Evolutionary conservation across 2,888 invertebrate species (phyloP).

Genomic region (Leucania comma): DNA sequence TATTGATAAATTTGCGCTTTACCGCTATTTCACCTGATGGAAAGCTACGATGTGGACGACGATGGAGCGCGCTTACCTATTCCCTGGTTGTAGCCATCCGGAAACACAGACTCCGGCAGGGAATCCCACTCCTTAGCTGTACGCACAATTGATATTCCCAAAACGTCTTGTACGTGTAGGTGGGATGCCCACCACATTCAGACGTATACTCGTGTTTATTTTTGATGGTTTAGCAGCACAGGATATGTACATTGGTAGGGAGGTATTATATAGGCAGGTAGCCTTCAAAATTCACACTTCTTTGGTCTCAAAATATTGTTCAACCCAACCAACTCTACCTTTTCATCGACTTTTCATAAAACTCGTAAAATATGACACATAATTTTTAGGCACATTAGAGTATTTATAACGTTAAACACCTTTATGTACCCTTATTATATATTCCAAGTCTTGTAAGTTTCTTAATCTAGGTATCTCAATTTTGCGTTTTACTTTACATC

Average conservation of each 20-base stretch:
- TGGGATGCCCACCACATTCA: too few relatives aligned
- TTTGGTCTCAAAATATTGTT: background rate
- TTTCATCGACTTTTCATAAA: background rate
- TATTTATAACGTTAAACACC: background rate
- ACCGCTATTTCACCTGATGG: too few relatives aligned
- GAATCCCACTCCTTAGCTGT: too few relatives aligned
- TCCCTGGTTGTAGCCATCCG: too few relatives aligned
- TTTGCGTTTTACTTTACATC: background rate
- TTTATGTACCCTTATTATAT: background rate
- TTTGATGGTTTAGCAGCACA: background rate
- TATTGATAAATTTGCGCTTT: too few relatives aligned
- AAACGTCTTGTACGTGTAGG: too few relatives aligned
- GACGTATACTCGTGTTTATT: background rate
- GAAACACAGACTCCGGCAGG: too few relatives aligned
- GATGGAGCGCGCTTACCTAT: too few relatives aligned
- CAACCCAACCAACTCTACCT: background rate
- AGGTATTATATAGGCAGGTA: background rate
- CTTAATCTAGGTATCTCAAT: background rate
- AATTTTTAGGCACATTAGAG: background rate
- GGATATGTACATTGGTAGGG: background rate
- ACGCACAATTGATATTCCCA: too few relatives aligned
- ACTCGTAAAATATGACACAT: background rate
- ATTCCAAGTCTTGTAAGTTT: background rate
- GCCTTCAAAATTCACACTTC: background rate
- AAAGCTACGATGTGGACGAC: too few relatives aligned